Evolutionary conservation across 2,113 vertebrate genomes (phyloP).

Genomic region (Melanerpes aurifrons): DNA sequence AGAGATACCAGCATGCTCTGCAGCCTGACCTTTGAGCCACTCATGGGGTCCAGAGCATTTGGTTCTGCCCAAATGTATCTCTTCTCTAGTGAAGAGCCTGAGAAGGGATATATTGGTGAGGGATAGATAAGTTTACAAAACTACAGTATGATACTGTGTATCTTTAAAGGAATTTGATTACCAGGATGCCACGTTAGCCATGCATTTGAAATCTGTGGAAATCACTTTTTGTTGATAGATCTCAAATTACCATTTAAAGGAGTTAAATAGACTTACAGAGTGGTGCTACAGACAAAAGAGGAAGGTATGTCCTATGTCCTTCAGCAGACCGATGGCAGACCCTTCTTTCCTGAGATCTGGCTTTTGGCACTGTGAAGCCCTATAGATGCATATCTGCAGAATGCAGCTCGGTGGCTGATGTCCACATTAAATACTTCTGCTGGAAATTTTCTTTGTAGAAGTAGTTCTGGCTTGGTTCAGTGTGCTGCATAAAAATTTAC

Average conservation of each 20-base stretch:
- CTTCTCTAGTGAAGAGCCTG: neutral
- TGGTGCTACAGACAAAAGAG: neutral
- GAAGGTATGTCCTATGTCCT: neutral
- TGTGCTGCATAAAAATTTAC: neutral
- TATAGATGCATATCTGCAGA: neutral
- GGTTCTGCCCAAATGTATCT: neutral
- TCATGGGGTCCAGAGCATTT: neutral
- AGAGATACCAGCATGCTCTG: neutral
- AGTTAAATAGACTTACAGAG: neutral
- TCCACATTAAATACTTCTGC: neutral
- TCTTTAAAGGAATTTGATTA: neutral
- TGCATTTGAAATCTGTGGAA: neutral
- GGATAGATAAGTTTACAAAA: neutral
- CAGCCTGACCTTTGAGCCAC: neutral
- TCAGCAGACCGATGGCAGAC: neutral
- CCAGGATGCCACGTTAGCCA: neutral
- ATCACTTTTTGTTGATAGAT: neutral
- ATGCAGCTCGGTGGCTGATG: neutral
- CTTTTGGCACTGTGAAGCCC: neutral
- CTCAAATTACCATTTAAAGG: neutral
- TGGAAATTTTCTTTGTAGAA: neutral
- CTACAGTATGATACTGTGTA: neutral
- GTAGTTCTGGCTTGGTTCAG: neutral
- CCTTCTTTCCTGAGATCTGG: neutral
- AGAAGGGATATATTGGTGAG: neutral